A percentile compares a stretch with the other conserved stretches of the same genome.
These are phyloP conservation scores for Cryptotis parvus DNA, from an alignment of 2,113 vertebrate genomes.

Conservation along the genomic window DNA sequence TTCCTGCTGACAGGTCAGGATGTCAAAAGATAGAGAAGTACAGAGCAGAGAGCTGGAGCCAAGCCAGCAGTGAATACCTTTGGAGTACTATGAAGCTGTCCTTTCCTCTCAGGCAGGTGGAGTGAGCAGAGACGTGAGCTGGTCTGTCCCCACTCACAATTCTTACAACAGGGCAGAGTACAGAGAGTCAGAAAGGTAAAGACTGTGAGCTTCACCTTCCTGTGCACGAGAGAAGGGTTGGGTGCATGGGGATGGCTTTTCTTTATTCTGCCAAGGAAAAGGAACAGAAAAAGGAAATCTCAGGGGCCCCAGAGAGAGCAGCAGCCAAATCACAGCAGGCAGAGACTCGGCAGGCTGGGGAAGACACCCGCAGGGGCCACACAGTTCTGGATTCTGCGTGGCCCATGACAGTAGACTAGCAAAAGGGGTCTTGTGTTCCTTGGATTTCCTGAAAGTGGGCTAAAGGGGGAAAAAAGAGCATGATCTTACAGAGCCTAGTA, in stretches of 20 bases:
- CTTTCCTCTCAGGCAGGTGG: neutral
- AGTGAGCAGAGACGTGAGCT: neutral
- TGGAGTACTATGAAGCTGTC: neutral
- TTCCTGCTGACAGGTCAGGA: neutral
- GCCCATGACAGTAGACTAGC: neutral
- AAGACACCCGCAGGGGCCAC: neutral
- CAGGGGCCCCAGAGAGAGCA: neutral
- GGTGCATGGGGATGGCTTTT: neutral
- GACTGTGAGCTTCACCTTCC: no score
- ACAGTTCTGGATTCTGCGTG: neutral
- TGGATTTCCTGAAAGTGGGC: neutral
- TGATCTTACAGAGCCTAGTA: neutral
- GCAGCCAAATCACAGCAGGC: neutral
- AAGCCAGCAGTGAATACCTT: neutral
- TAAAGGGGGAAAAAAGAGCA: neutral
- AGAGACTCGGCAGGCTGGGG: fast-evolving
- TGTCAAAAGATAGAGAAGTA: neutral
- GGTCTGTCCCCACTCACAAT: neutral
- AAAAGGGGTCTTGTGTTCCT: no score
- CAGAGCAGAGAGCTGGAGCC: neutral
- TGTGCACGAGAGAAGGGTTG: neutral
- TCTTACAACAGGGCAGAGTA: no score
- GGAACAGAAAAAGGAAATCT: neutral
- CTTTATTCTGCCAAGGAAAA: neutral
- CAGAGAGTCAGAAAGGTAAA: neutral